Evolutionary conservation across 2,888 invertebrate species (phyloP), one percentile per base, ranked within the genome.

Genomic region (Ceratothoa steindachneri): DNA sequence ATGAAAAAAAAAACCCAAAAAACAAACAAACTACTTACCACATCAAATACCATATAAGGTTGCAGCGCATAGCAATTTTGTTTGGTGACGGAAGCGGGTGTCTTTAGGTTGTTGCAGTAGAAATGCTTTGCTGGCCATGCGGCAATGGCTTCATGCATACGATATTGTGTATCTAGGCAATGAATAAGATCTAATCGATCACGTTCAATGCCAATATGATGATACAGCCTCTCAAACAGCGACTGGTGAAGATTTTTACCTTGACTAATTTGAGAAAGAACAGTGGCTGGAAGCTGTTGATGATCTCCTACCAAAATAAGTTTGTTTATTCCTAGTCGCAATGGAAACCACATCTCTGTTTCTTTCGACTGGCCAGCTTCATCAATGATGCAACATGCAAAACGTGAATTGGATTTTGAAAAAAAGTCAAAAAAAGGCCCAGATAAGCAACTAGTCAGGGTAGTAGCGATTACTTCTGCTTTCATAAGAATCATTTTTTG

Each of bases 341-440:
- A 86, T 0, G 95, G 95, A 80, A 93, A 88, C 79, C 95, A 85
- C 1, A 90, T 88, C 84, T 93, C 93, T 0, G 92, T 89, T 84
- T 96, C 96, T 51, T 88, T 89, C 80, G 92, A 91, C 83, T 94
- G 93, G 0, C 93, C 92, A 24, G 95, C 94, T 86, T 95, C 93
- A 84, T 93, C 93, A 70, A 94, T 88, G 71, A 93, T 90, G 81
- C 93, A 93, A 74, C 89, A 86, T 67, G 64, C 51, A 64, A 51
- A 29, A 15, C 19, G 24, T 1, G 30, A 64, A 24, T 28, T 67
- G 9, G 4, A 64, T n/a, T n/a, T 30, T 31, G 19, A 24, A 74
- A 24, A 28, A 53, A 27, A 30, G 53, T 15, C 66, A 22, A 30
- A n/a, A 28, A 9, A 67, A 52, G 55, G 24, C 1, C 22, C 60